Base-by-base conservation (phyloP, 2,113 vertebrate species). In the Serinus canaria region DNA sequence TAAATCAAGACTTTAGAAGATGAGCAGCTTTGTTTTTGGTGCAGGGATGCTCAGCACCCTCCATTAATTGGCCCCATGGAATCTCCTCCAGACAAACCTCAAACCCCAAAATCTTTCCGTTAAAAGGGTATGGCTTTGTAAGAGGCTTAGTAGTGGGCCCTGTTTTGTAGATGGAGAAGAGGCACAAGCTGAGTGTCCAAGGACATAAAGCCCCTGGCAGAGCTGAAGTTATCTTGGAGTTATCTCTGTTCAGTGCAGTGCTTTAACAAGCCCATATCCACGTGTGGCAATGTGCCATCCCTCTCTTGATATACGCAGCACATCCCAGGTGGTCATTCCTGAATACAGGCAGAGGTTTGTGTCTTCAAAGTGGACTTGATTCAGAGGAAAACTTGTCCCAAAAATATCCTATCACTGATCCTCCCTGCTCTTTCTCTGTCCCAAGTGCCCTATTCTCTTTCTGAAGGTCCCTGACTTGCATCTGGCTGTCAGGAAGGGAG, bases 381-480 rank as follows among this genome's bases (percentile, higher is more conserved):
- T 70, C 78, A 62, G 19, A 58, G 46, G 82, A 52, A 24, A 52
- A 9, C 10, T 37, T 49, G 43, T 25, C 41, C 46, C n/a, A 18
- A 28, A 90, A 88, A 55, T 9, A 7, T 35, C 9, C 30, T 33
- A 1, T 50, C 37, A 4, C 10, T 1, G 1, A 12, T 53, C 11
- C 15, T 58, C 3, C 6, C 16, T 16, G 15, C 20, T 16, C 20
- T 17, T 30, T 30, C 7, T 7, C 25, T 0, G 0, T 13, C 11
- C 7, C 10, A 39, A 20, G 46, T 68, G 7, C 18, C 18, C 11
- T 43, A 2, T 67, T 72, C 39, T 66, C 20, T 44, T 70, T 44
- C 58, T 82, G 64, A 37, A 76, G 24, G 73, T 16, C 13, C 5
- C 33, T 15, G 70, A 0, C 19, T 44, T 56, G 22, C 35, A 47